Conservation (phyloP, 2,797 vertebrate species). For the Enteromius treurensis region DNA sequence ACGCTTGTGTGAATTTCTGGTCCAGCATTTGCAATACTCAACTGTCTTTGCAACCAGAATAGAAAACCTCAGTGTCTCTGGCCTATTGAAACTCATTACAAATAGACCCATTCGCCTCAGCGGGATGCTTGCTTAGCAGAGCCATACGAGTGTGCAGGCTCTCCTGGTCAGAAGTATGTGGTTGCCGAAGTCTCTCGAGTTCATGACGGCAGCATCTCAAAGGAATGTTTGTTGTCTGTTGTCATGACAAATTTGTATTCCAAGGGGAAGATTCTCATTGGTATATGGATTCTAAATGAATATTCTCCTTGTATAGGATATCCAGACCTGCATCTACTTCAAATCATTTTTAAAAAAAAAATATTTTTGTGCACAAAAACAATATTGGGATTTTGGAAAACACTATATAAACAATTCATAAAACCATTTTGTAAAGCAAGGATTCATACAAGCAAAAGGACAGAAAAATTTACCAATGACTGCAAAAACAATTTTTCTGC, state of each 20-base stretch:
- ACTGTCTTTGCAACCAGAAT: slow-evolving; percentile 17
- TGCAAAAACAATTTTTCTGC: too few relatives aligned
- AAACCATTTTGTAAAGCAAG: background rate
- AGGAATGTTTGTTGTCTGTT: slow-evolving; percentile 40
- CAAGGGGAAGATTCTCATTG: slow-evolving; percentile 20
- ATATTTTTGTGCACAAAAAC: background rate
- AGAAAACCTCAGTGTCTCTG: slow-evolving; percentile 10
- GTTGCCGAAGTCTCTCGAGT: slow-evolving; percentile 5
- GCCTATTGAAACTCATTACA: slow-evolving; percentile 8
- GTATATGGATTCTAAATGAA: background rate
- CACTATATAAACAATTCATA: background rate
- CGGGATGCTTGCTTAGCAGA: background rate
- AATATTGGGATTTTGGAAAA: background rate
- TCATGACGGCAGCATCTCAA: slow-evolving; percentile 13
- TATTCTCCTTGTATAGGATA: background rate
- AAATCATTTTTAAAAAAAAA: background rate
- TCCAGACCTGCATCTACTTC: background rate
- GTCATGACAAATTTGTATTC: background rate
- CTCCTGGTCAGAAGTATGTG: slow-evolving; percentile 5
- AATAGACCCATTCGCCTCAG: background rate
- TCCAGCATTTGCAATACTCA: background rate
- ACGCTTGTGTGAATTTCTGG: background rate
- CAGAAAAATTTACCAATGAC: background rate
- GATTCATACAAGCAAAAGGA: background rate
- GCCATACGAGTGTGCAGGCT: background rate